Percentiles rank a stretch among this genome's conserved stretches.
Evolutionary conservation across 2,113 vertebrate genomes (phyloP).

Genomic region (Peucedramus taeniatus): DNA sequence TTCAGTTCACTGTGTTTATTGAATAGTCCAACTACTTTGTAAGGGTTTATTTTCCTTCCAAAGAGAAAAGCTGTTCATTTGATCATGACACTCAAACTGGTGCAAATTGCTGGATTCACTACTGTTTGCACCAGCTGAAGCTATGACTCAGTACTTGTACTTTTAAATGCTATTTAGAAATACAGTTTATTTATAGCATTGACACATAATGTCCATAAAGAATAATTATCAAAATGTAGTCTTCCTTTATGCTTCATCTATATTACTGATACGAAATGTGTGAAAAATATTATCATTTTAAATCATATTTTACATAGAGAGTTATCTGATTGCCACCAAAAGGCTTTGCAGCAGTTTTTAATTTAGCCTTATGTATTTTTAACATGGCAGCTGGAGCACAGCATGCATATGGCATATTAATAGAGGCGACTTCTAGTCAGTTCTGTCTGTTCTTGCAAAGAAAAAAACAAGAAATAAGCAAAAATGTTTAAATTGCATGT

Average conservation of each 20-base stretch:
- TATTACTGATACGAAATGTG: not conserved
- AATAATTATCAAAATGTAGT: not conserved
- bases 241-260: not conserved
- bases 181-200: not conserved
- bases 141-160: not conserved
- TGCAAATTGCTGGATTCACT: constrained; percentile 15
- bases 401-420: constrained; percentile 39
- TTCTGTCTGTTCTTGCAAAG: not conserved
- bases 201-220: not conserved
- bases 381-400: constrained; percentile 58
- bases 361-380: constrained; percentile 72
- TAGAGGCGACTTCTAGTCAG: not conserved
- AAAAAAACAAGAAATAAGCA: not conserved
- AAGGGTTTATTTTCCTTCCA: constrained; percentile 1
- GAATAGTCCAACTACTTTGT: not conserved
- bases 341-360: constrained; percentile 58
- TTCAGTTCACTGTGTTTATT: not conserved
- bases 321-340: constrained; percentile 55
- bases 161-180: not conserved
- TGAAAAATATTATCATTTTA: constrained; percentile 45
- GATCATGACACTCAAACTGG: not conserved
- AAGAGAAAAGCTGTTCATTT: not conserved
- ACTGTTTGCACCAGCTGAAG: not conserved
- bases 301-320: constrained; percentile 28
- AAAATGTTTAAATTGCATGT: not conserved